These are phyloP conservation scores for Leptobrachium leishanense DNA, from an alignment of 2,113 vertebrate species.

Conservation along the genomic window DNA sequence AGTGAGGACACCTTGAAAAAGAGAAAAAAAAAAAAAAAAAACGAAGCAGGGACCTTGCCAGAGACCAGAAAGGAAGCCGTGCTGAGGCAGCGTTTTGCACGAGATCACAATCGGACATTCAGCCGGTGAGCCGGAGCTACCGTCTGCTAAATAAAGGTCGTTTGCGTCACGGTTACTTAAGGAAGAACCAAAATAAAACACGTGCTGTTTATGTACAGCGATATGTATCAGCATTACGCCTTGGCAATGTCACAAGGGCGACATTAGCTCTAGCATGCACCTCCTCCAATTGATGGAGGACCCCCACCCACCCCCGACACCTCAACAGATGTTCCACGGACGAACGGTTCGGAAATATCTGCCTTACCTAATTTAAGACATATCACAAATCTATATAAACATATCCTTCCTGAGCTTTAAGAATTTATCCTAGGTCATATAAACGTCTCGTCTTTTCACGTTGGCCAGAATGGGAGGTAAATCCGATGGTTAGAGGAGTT, in stretches of 20 bases:
- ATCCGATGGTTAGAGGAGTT: no score
- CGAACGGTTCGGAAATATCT: no score
- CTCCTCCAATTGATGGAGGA: no score
- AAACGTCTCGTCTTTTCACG: no score
- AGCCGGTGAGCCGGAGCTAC: slow-evolving; percentile 79
- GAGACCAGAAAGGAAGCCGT: slow-evolving; percentile 88
- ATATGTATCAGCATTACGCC: slow-evolving; percentile 7
- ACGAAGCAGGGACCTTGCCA: slow-evolving; percentile 95
- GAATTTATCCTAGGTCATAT: no score
- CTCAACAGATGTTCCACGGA: no score
- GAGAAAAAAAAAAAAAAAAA: slow-evolving; percentile 68
- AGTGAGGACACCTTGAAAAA: slow-evolving; percentile 99
- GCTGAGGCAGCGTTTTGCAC: slow-evolving; percentile 97
- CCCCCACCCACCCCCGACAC: no score
- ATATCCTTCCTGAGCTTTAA: no score
- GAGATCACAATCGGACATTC: slow-evolving; percentile 93
- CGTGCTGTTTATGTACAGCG: slow-evolving; percentile 57
- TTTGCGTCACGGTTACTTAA: slow-evolving; percentile 70
- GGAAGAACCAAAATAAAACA: slow-evolving; percentile 48
- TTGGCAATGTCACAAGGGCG: slow-evolving; percentile 24
- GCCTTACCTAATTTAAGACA: no score
- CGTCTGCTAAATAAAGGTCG: slow-evolving; percentile 91
- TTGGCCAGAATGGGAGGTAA: no score
- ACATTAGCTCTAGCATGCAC: background rate
- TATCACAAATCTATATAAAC: no score